phyloP scores from a whole-genome alignment of 2,888 invertebrate genomes.

The Tigriopus californicus region DNA sequence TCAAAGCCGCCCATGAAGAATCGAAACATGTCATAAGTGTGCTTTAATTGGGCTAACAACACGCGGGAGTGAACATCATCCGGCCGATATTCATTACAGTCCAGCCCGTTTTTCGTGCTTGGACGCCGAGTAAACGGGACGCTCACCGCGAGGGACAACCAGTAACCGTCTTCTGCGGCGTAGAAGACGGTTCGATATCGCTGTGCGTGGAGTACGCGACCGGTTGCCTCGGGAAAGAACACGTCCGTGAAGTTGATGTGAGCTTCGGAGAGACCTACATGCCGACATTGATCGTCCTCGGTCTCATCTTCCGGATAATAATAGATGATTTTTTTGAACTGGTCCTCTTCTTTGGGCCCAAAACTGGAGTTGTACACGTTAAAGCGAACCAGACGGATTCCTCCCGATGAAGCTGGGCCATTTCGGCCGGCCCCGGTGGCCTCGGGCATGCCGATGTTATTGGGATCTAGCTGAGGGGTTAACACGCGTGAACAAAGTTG shows the following conservation, averaged over 20 bases:
- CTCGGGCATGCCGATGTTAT: too few species aligned
- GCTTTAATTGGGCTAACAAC: not conserved
- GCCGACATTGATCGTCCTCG: not conserved
- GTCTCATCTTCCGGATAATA: not conserved
- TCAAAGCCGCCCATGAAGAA: not conserved
- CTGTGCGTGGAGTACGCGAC: not conserved
- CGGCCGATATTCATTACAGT: not conserved
- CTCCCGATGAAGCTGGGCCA: too few species aligned
- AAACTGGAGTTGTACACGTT: not conserved
- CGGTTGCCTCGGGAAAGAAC: not conserved
- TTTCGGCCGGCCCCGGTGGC: too few species aligned
- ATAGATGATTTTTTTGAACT: conserved; percentile 4
- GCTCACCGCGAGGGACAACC: not conserved
- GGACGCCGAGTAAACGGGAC: not conserved
- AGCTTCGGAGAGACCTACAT: conserved; percentile 3
- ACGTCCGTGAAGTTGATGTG: not conserved
- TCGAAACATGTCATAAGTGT: not conserved
- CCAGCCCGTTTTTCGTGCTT: not conserved
- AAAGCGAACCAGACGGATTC: not conserved
- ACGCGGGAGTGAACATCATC: not conserved
- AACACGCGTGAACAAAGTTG: too few species aligned
- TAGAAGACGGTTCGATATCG: not conserved
- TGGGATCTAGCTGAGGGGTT: too few species aligned
- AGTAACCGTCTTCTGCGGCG: not conserved
- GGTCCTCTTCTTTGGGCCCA: conserved; percentile 7